A percentile compares a stretch with the other conserved stretches of the same genome.
Evolutionary conservation across 2,888 invertebrate species (phyloP).

Genomic region (Leptinotarsa haldemani): DNA sequence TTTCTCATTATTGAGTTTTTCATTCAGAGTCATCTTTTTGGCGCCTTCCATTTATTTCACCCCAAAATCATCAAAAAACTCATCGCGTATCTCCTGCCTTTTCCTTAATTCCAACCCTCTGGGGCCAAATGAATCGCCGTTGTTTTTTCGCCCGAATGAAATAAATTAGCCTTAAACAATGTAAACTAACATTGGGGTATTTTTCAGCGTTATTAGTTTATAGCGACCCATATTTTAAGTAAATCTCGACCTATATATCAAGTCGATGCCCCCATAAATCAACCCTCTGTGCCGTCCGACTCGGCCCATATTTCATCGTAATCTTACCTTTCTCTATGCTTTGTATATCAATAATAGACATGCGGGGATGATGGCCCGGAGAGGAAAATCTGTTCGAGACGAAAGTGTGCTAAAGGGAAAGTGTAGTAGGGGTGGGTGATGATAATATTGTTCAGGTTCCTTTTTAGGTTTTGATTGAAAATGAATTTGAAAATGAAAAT

Average conservation of each 20-base stretch:
- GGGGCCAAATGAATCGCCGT: slow-evolving; percentile 1
- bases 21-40: too few species aligned
- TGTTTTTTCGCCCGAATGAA: slow-evolving; percentile 5
- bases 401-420: slow-evolving; percentile 8
- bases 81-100: not conserved
- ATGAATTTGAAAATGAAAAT: not conserved
- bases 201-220: slow-evolving; percentile 43
- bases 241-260: slow-evolving; percentile 47
- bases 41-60: too few species aligned
- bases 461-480: not conserved
- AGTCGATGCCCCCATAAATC: slow-evolving; percentile 43
- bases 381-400: slow-evolving; percentile 3
- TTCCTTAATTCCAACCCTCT: slow-evolving; percentile 5
- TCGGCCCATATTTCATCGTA: slow-evolving; percentile 35
- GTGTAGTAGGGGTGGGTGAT: slow-evolving; percentile 3
- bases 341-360: slow-evolving; percentile 28
- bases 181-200: slow-evolving; percentile 28
- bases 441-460: not conserved
- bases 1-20: too few species aligned
- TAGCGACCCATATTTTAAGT: slow-evolving; percentile 47
- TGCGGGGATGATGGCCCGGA: slow-evolving; percentile 1
- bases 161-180: slow-evolving; percentile 36
- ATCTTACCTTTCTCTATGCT: slow-evolving; percentile 49
- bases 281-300: slow-evolving; percentile 23
- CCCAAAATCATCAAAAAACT: not conserved